Conservation (phyloP, 2,888 invertebrate genomes). For the Phrixothrix hirtus region DNA sequence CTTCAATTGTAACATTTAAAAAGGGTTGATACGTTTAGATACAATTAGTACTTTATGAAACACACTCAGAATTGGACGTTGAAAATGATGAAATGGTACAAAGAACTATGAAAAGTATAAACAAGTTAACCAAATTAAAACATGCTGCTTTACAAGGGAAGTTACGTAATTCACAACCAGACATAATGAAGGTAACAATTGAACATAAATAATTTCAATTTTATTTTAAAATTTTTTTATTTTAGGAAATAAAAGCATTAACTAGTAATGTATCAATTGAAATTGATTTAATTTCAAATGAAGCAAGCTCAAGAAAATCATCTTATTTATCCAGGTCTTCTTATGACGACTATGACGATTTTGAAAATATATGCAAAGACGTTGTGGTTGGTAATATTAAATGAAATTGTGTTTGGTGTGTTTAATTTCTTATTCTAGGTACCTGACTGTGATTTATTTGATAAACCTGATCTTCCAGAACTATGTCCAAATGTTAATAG, state of each 20-base stretch:
- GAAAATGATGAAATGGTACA: constrained; percentile 77
- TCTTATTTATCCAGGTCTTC: constrained; percentile 15
- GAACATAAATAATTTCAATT: too few species aligned
- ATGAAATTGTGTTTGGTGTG: background rate
- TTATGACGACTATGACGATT: constrained; percentile 7
- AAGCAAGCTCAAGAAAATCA: constrained; percentile 10
- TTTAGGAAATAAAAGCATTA: too few species aligned
- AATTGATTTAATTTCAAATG: too few species aligned
- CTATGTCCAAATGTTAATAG: constrained; percentile 60
- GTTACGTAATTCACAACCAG: constrained; percentile 27
- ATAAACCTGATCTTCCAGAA: constrained; percentile 63
- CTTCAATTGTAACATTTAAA: background rate
- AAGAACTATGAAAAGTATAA: constrained; percentile 70
- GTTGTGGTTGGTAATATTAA: constrained; percentile 31
- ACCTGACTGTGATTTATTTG: constrained; percentile 72
- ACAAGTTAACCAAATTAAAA: constrained; percentile 69
- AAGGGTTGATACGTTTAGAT: constrained; percentile 56
- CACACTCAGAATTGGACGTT: constrained; percentile 74
- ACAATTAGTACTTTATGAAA: constrained; percentile 79
- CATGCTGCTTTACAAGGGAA: constrained; percentile 61
- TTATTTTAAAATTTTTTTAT: too few species aligned
- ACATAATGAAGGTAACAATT: too few species aligned
- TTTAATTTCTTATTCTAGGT: constrained; percentile 56
- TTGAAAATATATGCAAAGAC: constrained; percentile 28
- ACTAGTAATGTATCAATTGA: too few species aligned